phyloP scores from a whole-genome alignment of 2,888 invertebrate species.

The Amblyjoppa proteus region DNA sequence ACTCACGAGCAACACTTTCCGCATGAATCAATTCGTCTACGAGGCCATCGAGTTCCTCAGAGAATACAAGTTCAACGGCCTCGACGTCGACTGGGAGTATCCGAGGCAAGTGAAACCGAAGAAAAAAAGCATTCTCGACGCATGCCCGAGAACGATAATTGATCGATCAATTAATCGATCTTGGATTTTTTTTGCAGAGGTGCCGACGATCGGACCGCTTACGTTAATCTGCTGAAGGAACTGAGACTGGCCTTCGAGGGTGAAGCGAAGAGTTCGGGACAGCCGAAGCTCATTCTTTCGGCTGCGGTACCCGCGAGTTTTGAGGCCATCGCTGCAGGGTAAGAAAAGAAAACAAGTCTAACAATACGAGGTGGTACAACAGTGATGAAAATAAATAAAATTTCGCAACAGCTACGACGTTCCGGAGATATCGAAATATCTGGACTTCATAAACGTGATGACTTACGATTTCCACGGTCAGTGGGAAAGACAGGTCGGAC shows the following conservation, averaged over 20 bases:
- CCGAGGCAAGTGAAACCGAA: constrained; percentile 87
- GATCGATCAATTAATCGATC: constrained; percentile 10
- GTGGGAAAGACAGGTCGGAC: constrained; percentile 97
- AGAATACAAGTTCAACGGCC: constrained; percentile 95
- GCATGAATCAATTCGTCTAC: constrained; percentile 98
- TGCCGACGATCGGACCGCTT: constrained; percentile 93
- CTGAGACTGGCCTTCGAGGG: constrained; percentile 96
- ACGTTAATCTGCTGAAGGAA: constrained; percentile 94
- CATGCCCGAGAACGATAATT: constrained; percentile 10
- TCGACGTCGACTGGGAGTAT: constrained; percentile 98
- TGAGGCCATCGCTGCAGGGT: constrained; percentile 96
- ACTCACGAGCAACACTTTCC: constrained; percentile 94
- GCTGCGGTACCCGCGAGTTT: constrained; percentile 97
- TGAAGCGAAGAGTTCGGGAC: constrained; percentile 95
- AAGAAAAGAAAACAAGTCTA: constrained; percentile 64
- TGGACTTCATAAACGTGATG: constrained; percentile 98
- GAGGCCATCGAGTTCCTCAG: constrained; percentile 97
- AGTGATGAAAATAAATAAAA: neutral
- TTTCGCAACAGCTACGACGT: constrained; percentile 90
- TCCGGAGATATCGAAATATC: constrained; percentile 96
- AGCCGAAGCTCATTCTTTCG: constrained; percentile 91
- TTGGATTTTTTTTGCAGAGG: constrained; percentile 87
- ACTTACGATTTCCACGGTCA: constrained; percentile 98
- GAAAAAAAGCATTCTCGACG: neutral
- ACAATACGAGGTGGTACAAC: neutral